Base-by-base conservation (phyloP, 2,888 invertebrate species). In the Prosapia bicincta region DNA sequence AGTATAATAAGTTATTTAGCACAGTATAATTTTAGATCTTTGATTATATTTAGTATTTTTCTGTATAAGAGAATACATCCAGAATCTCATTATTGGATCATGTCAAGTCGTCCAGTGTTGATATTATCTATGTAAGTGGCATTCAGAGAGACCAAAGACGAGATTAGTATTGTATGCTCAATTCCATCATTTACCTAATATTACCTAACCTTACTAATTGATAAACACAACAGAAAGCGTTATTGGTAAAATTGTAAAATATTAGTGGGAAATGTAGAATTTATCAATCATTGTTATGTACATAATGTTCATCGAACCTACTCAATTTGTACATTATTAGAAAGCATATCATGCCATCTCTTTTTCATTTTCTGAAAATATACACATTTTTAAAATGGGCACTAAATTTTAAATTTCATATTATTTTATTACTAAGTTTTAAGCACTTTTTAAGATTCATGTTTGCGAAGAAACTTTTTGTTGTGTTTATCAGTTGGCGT, bases 1-100 rank as follows among this genome's bases (percentile, higher is more conserved):
- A 54, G 54, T 38, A 20, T 54, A 54, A n/a, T 38, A 38, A 38
- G 54, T 54, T 54, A 13, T 54, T n/a, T 54, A 54, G 54, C 54
- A 54, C 54, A 54, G 20, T 38, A 24, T 67, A 28, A 73, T 43
- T 73, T 73, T 73, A 73, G 73, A 73, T 68, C 69, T 73, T 67
- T 73, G 68, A 43, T 73, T 73, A 67, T 68, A 69, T 68, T 68
- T 73, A 73, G 73, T 68, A 30, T 43, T 73, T 73, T 73, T 73
- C 73, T 66, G 38, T 38, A 15, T 38, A 38, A 7, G 38, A 38
- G 54, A 20, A 20, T 54, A 54, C 54, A 54, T 54, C 20, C 54
- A 20, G 54, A 54, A 54, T 54, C 54, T 54, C 54, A 54, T n/a
- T 38, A 15, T 38, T 13, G 38, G 38, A 38, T 13, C 38, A 38